Percentiles rank a stretch among this genome's conserved stretches.
These are phyloP conservation scores for Hypotaenidia philippensis DNA, from an alignment of 2,797 vertebrate species.

Conservation along the genomic window DNA sequence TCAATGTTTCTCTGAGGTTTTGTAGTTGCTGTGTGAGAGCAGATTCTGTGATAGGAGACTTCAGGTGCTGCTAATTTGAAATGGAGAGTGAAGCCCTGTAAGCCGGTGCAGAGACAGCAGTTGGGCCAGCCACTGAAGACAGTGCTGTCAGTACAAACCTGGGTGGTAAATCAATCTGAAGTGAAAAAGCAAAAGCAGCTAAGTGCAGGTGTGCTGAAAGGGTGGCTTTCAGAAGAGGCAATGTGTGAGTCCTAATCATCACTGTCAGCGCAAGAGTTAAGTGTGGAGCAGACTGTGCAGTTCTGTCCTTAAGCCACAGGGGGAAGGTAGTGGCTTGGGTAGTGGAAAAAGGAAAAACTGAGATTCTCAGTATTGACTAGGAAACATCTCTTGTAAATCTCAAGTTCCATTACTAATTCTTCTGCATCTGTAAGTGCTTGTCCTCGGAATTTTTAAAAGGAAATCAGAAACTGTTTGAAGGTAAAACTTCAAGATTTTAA, in stretches of 20 bases:
- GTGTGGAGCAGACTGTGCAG: not conserved
- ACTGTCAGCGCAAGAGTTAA: not conserved
- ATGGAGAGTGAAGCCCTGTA: not conserved
- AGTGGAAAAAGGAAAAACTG: not conserved
- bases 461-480: not conserved
- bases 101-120: not conserved
- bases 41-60: not conserved
- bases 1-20: not conserved
- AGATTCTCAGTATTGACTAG: not conserved
- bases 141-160: not conserved
- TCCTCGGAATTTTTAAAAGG: not conserved
- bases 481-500: not conserved
- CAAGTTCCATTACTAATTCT: not conserved
- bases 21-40: not conserved
- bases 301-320: constrained; percentile 13
- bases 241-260: not conserved
- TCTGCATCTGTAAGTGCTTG: not conserved
- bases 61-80: not conserved
- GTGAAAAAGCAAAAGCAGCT: not conserved
- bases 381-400: not conserved
- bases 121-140: not conserved
- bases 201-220: not conserved
- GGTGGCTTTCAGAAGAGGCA: not conserved
- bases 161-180: not conserved
- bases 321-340: constrained; percentile 1